Base-by-base conservation (phyloP, 2,113 vertebrate genomes). In the Perca schrenkii region DNA sequence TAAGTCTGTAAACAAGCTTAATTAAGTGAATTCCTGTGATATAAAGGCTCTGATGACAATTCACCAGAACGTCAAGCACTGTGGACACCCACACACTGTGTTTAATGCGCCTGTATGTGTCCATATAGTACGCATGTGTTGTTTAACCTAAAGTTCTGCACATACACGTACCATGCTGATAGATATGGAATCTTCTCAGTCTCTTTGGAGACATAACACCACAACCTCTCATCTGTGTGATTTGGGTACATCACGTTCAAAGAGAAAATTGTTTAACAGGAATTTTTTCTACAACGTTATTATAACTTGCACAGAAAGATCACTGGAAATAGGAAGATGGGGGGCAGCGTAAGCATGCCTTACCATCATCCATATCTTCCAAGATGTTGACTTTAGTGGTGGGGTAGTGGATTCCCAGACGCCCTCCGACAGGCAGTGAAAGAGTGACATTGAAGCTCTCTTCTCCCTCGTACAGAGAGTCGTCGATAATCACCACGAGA, bases 371-470 rank as follows among this genome's bases (percentile, higher is more conserved):
- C 79, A 88, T 91, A 86, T 99, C 97, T 4, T 96, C 95, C 12
- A 96, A 49, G 85, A 99, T 98, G 56, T 90, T 95, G 81, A 99
- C 83, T 57, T 7, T 94, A 79, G 95, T 76, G 16, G 89, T 95
- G 28, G 94, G 91, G 90, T 96, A 96, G 81, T 95, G 95, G 0
- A 80, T 70, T 10, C 97, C 97, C 22, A 99, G 93, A 46, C 95
- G 96, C 5, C 98, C 98, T 0, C 98, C 98, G 89, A 97, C 91
- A 0, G 97, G 96, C 94, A 97, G 93, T 50, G 97, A 98, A 86
- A 99, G 93, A 6, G 95, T 93, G 69, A 99, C 93, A 2, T 95
- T 97, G 91, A 99, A 99, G 13, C 91, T 96, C 88, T 99, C 98
- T 28, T 96, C 93, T 15, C 90, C 95, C 77, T 99, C 98, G 28